Evolutionary conservation across 2,888 invertebrate species (phyloP), one percentile per base, ranked within the genome.

Genomic region (Ophraella communa): DNA sequence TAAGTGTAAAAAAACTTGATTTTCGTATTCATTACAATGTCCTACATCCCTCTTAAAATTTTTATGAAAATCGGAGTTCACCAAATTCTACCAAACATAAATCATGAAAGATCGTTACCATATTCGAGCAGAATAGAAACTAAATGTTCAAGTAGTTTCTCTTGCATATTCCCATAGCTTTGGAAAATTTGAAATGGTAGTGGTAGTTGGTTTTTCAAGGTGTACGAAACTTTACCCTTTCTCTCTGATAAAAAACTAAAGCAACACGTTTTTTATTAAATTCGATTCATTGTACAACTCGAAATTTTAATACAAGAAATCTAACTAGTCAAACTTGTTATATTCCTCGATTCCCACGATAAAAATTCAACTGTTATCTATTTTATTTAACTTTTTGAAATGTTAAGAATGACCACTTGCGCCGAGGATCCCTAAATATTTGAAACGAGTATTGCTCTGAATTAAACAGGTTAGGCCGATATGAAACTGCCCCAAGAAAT

Each of bases 331-430:
- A 47, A 47, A 47, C 47, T 47, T n/a, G 47, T 47, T 45, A 21
- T 45, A 21, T 20, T 45, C n/a, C 11, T 23, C n/a, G 47, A 47
- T 47, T 47, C 47, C 47, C 47, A 47, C 47, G 47, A 47, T 47
- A 47, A 47, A 47, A 11, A 47, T 47, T 23, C 47, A 11, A 47
- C 23, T 47, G n/a, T 47, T 47, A 47, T 47, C 47, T 23, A 47
- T 23, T 47, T 23, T 11, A 47, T 23, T 47, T 47, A 11, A 20
- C 14, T 23, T 47, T 47, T 47, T 23, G 10, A 47, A 23, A 23
- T 47, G 47, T 47, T 47, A 11, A 21, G 8, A 47, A 47, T 47
- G n/a, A 39, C 17, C 39, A 39, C 7, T 17, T 5, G 14, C 1
- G 17, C 14, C 39, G 17, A 39, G 39, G 4, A 39, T 39, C 39